Evolutionary conservation across 2,888 invertebrate species (phyloP).

Genomic region (Drosophila prolongata): DNA sequence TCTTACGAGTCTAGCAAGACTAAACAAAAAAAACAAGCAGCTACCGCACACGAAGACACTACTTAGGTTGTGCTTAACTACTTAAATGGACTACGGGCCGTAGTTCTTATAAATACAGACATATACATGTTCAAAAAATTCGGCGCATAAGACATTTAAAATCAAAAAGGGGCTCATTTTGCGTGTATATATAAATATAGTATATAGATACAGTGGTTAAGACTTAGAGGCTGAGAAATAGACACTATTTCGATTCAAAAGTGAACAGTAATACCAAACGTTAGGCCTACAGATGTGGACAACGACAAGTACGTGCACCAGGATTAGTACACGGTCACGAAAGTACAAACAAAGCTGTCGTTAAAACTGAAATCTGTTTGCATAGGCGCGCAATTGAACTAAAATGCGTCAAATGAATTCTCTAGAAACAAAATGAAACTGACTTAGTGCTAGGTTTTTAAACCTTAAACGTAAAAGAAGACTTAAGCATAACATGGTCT

Average conservation of each 20-base stretch:
- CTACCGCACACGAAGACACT: conserved; percentile 24
- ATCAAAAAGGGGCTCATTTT: conserved; percentile 2
- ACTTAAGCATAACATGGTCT: conserved; percentile 28
- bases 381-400: conserved; percentile 46
- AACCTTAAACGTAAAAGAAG: conserved; percentile 18
- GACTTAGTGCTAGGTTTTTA: conserved; percentile 31
- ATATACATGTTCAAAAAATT: conserved; percentile 32
- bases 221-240: conserved; percentile 8
- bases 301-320: background rate
- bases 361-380: background rate
- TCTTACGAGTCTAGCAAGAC: background rate
- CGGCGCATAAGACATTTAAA: conserved; percentile 29
- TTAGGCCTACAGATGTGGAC: conserved; percentile 8
- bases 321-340: background rate
- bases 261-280: conserved; percentile 28
- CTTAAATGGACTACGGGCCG: conserved; percentile 16
- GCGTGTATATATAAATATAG: conserved; percentile 9
- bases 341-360: conserved; percentile 5
- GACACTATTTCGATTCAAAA: conserved; percentile 30
- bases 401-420: conserved; percentile 53
- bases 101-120: conserved; percentile 22
- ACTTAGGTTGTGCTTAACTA: conserved; percentile 27
- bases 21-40: conserved; percentile 13
- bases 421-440: conserved; percentile 23
- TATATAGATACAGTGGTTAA: conserved; percentile 6